phyloP scores from a whole-genome alignment of 2,797 vertebrate species.

The Zenarchopterus dispar region DNA sequence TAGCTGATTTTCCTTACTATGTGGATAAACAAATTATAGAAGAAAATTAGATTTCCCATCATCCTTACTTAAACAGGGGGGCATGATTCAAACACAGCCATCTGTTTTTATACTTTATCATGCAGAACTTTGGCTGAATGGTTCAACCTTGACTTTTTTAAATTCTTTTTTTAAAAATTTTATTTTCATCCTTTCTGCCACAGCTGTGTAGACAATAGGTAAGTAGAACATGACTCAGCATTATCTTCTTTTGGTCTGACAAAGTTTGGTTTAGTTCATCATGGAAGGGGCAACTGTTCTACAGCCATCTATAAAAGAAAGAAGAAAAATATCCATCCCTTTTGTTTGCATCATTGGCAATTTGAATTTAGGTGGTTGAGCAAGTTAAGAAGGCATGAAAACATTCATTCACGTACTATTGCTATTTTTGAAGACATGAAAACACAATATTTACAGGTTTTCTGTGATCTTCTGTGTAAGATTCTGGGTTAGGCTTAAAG shows the following conservation, averaged over 20 bases:
- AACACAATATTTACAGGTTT: conserved; percentile 37
- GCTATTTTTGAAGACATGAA: conserved; percentile 50
- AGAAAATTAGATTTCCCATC: conserved; percentile 9
- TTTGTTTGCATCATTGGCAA: conserved; percentile 11
- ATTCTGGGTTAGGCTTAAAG: conserved; percentile 55
- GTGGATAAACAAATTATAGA: conserved; percentile 29
- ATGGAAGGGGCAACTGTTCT: conserved; percentile 15
- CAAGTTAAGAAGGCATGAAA: conserved; percentile 32
- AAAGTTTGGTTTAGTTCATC: conserved; percentile 52
- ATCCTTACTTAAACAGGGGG: conserved; percentile 25
- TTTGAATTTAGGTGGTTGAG: conserved; percentile 22
- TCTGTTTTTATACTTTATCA: conserved; percentile 44
- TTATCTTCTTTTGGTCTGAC: conserved; percentile 55
- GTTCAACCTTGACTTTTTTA: conserved; percentile 14
- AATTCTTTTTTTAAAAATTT: neutral
- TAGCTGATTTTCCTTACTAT: conserved; percentile 29
- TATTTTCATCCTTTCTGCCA: conserved; percentile 8
- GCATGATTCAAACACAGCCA: conserved; percentile 3
- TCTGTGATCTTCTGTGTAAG: conserved; percentile 23
- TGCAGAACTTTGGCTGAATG: conserved; percentile 29
- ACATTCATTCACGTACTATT: conserved; percentile 60
- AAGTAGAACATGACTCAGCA: conserved; percentile 27
- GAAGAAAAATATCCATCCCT: neutral
- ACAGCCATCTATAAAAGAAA: conserved; percentile 6
- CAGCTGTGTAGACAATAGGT: conserved; percentile 38